Base-by-base conservation (phyloP, 1,140 invertebrate genomes). In the Papilio polytes region DNA sequence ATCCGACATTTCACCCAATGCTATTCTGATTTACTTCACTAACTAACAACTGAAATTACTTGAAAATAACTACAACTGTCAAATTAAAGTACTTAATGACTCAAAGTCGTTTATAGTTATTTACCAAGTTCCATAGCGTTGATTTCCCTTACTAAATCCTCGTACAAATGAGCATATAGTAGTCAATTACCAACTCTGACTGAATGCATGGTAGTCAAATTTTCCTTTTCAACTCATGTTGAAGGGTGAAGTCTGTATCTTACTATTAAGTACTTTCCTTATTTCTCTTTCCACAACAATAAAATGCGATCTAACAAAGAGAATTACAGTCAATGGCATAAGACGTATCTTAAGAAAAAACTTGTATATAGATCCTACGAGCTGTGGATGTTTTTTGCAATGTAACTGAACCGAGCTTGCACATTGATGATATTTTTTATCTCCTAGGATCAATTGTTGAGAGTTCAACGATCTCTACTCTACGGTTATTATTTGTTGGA, bases 1-100 rank as follows among this genome's bases (percentile, higher is more conserved):
- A 79, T 80, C 18, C 80, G 74, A 81, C 78, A 82, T 81, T 74
- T 77, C 36, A 82, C 73, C 70, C 15, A 48, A 56, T 59, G 56
- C 48, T 80, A 74, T 76, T 70, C 46, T 74, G 53, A 44, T 74
- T 48, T 59, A 53, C 53, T 74, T 79, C 9, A 56, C 53, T 41
- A 59, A 41, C 3, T n/a, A n/a, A 20, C 41, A 74, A 1, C 41
- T 41, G 10, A 20, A 44, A 13, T 26, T 26, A 26, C 9, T 26
- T 26, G 0, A 13, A 3, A 15, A 10, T 26, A 26, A 63, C 20
- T 20, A 56, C 6, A 56, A n/a, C 13, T 15, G 18, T 56, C 53
- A 20, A 56, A 56, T 48, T 13, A 3, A 3, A 48, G 1, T 48
- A 48, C 46, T 41, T 41, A 41, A 8, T 41, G 36, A 41, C 36